These are phyloP conservation scores for Enteromius argenteus DNA, from an alignment of 2,797 vertebrate species.

Conservation along the genomic window DNA sequence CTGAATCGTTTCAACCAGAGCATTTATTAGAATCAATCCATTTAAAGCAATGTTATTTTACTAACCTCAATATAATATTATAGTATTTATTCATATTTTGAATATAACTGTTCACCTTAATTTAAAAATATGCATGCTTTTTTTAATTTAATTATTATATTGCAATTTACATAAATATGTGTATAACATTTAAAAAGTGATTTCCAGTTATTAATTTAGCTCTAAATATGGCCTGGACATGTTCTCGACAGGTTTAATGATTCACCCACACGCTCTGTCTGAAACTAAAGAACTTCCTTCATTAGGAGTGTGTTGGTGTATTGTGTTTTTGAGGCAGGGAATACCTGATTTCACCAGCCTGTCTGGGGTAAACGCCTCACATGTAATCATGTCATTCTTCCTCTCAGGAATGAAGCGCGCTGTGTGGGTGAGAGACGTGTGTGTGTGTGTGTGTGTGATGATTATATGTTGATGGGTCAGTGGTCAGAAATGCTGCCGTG, in stretches of 20 bases:
- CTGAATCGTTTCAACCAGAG: background rate
- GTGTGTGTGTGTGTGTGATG: background rate
- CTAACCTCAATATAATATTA: background rate
- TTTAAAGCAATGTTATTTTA: background rate
- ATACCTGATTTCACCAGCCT: slow-evolving; percentile 1
- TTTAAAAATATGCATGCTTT: background rate
- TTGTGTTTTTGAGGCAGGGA: slow-evolving; percentile 6
- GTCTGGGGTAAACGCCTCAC: slow-evolving; percentile 15
- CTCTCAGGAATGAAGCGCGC: slow-evolving; percentile 8
- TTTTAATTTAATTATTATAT: background rate
- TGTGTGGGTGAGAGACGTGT: background rate
- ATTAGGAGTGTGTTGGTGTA: background rate
- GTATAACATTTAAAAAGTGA: background rate
- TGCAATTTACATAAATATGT: no score
- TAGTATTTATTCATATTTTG: background rate
- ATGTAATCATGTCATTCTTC: slow-evolving; percentile 6
- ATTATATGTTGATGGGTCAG: slow-evolving; percentile 28
- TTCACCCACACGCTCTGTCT: background rate
- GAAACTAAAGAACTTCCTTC: background rate
- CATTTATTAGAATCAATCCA: background rate
- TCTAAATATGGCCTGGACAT: background rate
- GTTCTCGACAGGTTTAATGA: background rate
- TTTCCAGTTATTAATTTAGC: background rate
- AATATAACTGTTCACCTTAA: background rate
- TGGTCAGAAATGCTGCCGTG: slow-evolving; percentile 50